Conservation (phyloP, 92 coral and sea anemone genomes). For the Muricea muricata region DNA sequence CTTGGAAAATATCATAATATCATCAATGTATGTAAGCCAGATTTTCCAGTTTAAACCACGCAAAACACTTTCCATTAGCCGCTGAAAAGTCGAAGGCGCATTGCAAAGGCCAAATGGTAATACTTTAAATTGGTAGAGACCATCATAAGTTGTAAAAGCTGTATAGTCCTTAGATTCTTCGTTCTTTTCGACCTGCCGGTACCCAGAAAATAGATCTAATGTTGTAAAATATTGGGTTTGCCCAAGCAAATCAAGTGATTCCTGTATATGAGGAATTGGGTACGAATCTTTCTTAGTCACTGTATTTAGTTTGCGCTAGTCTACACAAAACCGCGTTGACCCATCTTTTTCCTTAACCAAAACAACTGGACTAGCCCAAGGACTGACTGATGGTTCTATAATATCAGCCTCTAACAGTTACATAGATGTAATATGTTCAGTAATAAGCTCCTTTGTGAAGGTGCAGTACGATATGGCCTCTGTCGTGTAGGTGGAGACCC, state of each 20-base stretch:
- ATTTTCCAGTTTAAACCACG: conserved; percentile 29
- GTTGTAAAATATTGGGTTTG: conserved; percentile 34
- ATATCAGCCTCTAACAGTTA: conserved; percentile 38
- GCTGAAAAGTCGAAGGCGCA: conserved; percentile 30
- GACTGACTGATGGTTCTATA: conserved; percentile 53
- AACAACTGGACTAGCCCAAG: conserved; percentile 64
- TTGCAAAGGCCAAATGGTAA: conserved; percentile 28
- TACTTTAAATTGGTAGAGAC: background rate
- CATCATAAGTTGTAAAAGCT: conserved; percentile 34
- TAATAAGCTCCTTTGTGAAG: conserved; percentile 50
- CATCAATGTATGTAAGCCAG: conserved; percentile 28
- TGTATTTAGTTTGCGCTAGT: conserved; percentile 55
- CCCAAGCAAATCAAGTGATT: conserved; percentile 29
- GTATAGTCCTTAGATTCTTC: background rate
- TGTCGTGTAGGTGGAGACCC: conserved; percentile 61
- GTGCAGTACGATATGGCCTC: conserved; percentile 68
- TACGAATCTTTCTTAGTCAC: conserved; percentile 47
- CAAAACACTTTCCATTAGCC: conserved; percentile 23
- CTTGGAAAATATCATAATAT: conserved; percentile 34
- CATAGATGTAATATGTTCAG: conserved; percentile 50
- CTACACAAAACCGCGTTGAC: conserved; percentile 51
- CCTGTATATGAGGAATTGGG: conserved; percentile 50
- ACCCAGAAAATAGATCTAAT: conserved; percentile 47
- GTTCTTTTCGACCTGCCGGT: conserved; percentile 47
- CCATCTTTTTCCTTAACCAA: conserved; percentile 58